Base-by-base conservation (phyloP, 2,113 vertebrate genomes). In the Atractosteus spatula region DNA sequence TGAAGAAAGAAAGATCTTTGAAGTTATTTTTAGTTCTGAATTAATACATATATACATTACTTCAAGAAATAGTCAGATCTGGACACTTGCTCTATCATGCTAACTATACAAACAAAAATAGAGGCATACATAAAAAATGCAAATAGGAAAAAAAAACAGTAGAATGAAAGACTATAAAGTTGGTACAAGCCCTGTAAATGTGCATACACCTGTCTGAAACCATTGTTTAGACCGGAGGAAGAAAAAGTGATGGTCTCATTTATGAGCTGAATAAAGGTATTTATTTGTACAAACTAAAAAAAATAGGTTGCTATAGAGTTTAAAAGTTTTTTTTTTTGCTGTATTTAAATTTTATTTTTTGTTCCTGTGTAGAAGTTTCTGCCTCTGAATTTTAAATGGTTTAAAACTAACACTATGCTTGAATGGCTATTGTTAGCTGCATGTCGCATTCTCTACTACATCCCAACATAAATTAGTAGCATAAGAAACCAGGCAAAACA, bases 251-350 rank as follows among this genome's bases (percentile, higher is more conserved):
- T 43, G 62, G 61, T 61, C 62, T 63, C 62, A 71, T 62, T 55
- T 29, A 55, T 8, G 55, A 55, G 55, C 55, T 6, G 5, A 55
- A 11, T 55, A 55, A 59, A 59, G 14, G 41, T 45, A 41, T 78
- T 71, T 47, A 71, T 77, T 80, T 77, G 62, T 81, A 75, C 0
- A 0, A 77, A 72, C 61, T 10, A 62, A 42, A 63, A 55, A 65
- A 72, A 55, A 16, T 29, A 72, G 55, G 54, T 65, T 84, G 71
- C 77, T 80, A 69, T 64, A 51, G 55, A 81, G 0, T 76, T 59
- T 59, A 5, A 66, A 29, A 73, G 51, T 66, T 65, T 79, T 77
- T 77, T 82, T 65, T 66, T 45, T 51, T 10, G 55, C 41, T 41
- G 8, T n/a, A 29, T 43, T 13, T 43, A 61, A 55, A n/a, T 72